A percentile compares a stretch with the other conserved stretches of the same genome.
Conservation (phyloP, 92 coral and sea anemone genomes). For the Diadumene lineata region DNA sequence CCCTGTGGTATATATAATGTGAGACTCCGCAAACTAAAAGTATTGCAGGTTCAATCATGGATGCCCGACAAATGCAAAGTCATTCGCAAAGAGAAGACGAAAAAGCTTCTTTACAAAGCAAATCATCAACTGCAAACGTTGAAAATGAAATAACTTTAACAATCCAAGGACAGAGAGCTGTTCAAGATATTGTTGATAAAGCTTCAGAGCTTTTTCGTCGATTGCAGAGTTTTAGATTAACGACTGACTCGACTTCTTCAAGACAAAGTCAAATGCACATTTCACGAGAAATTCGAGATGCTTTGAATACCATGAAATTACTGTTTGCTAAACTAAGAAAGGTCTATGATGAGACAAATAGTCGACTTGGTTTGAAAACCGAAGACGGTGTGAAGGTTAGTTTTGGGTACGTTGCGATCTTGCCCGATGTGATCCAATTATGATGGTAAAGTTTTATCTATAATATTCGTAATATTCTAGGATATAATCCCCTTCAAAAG, state of each 20-base stretch:
- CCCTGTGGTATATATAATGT: background rate
- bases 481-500: conserved; percentile 17
- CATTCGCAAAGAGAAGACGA: conserved; percentile 29
- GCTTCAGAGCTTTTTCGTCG: conserved; percentile 51
- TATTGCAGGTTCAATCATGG: conserved; percentile 41
- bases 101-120: conserved; percentile 10
- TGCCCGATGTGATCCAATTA: background rate
- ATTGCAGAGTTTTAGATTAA: conserved; percentile 44
- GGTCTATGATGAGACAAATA: conserved; percentile 53
- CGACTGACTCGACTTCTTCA: conserved; percentile 33
- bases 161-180: conserved; percentile 61
- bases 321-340: conserved; percentile 45
- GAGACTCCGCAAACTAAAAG: background rate
- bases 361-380: conserved; percentile 34
- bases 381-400: conserved; percentile 58
- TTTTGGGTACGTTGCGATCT: background rate
- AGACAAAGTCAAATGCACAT: conserved; percentile 51
- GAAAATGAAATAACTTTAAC: conserved; percentile 55
- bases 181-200: conserved; percentile 56
- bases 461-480: too few relatives aligned
- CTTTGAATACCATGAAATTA: conserved; percentile 37
- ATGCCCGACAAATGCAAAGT: background rate
- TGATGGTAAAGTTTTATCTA: too few relatives aligned
- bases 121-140: conserved; percentile 19
- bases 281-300: conserved; percentile 42